phyloP scores from a whole-genome alignment of 2,113 vertebrate species.

The Percopsis transmontana region DNA sequence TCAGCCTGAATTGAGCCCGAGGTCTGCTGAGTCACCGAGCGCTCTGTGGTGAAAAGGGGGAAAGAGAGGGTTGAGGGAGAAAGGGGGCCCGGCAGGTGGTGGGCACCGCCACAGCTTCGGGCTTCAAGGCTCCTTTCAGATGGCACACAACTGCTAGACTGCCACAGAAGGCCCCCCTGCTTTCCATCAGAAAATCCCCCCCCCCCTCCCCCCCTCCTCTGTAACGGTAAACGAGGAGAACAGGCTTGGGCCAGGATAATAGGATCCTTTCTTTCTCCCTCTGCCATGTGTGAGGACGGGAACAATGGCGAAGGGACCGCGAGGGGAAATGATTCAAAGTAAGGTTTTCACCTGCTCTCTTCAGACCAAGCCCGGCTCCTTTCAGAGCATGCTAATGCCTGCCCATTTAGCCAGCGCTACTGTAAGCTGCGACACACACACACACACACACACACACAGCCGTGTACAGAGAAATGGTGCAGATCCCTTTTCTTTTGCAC shows the following conservation, averaged over 20 bases:
- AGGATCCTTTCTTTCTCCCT: conserved; percentile 75
- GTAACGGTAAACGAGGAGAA: conserved; percentile 75
- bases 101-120: conserved; percentile 73
- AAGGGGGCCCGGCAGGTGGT: conserved; percentile 75
- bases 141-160: conserved; percentile 75
- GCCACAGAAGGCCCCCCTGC: conserved; percentile 72
- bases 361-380: conserved; percentile 63
- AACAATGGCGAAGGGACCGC: conserved; percentile 69
- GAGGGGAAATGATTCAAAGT: conserved; percentile 79
- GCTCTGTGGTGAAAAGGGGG: conserved; percentile 64
- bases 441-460: conserved; percentile 17
- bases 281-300: conserved; percentile 73
- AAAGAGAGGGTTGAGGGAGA: conserved; percentile 65
- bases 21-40: conserved; percentile 69
- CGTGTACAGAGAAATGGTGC: conserved; percentile 26
- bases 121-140: conserved; percentile 70
- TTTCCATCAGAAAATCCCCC: conserved; percentile 78
- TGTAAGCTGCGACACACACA: conserved; percentile 65
- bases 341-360: conserved; percentile 79
- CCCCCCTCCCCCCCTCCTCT: conserved; percentile 29
- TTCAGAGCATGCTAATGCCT: conserved; percentile 78
- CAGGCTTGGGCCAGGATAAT: conserved; percentile 75
- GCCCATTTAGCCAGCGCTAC: conserved; percentile 70
- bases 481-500: conserved; percentile 28
- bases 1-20: conserved; percentile 60